Base-by-base conservation (phyloP, 2,888 invertebrate species). In the Formica aserva region DNA sequence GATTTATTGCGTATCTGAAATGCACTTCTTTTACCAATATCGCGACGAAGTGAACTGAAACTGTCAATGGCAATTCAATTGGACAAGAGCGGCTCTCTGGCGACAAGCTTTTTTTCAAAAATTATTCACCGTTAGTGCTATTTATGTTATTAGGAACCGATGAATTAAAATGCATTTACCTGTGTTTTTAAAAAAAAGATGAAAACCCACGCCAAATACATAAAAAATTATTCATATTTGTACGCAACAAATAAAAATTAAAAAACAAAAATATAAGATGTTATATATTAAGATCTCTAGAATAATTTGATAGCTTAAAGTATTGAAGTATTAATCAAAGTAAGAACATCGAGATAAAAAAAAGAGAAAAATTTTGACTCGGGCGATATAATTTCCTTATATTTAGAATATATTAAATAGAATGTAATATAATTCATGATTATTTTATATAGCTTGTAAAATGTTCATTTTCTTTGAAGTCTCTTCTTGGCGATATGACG, bases 1-100 rank as follows among this genome's bases (percentile, higher is more conserved):
- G 78, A 80, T 80, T 77, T 80, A 80, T 78, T 45, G 57, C 78
- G 71, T 72, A 80, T 72, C 78, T 72, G 60, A 72, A 71, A 72
- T 72, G 72, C 72, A 72, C 72, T 80, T 72, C 72, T 80, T 80
- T 80, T 69, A 60, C 48, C 72, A 72, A 72, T 80, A 45, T 78
- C 78, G 60, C 60, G 57, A 60, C 60, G 45, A 60, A 69, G 72
- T 35, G 60, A 80, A 72, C 60, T 45, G 48, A 18, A 80, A 62
- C 78, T 45, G 60, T 80, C 72, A 48, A 80, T 62, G 60, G 45
- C 45, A 80, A 80, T 72, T 62, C 60, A 22, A 45, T 18, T 13
- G 72, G 45, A 80, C 60, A 62, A 45, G 32, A 78, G 13, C 5
- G 18, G 11, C 32, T 62, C 45, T 60, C 41, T n/a, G n/a, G 66